Conservation (phyloP, 2,888 invertebrate species). For the Chaitophorus viminalis region DNA sequence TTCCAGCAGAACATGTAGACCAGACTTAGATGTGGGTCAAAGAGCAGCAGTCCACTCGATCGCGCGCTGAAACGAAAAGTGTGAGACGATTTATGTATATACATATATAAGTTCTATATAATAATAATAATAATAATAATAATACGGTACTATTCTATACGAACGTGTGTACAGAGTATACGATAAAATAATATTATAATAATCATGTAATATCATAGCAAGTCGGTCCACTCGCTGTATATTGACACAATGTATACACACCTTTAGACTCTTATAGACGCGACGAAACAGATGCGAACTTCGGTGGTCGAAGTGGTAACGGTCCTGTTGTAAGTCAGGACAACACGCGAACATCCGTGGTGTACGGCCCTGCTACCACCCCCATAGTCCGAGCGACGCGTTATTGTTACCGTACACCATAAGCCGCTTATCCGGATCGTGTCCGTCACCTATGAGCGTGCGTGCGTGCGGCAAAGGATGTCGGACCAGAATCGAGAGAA, state of each 20-base stretch:
- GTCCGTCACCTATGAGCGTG: too few species aligned
- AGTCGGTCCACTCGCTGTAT: background rate
- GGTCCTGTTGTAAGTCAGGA: background rate
- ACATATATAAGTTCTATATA: too few species aligned
- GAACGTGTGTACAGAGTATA: too few species aligned
- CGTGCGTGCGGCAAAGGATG: constrained; percentile 34
- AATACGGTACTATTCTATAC: too few species aligned
- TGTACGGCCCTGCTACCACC: background rate
- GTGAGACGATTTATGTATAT: background rate
- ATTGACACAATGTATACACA: too few species aligned
- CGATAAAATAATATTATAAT: too few species aligned
- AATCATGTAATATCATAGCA: too few species aligned
- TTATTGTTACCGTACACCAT: background rate
- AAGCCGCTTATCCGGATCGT: constrained; percentile 15
- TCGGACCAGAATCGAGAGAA: constrained; percentile 26
- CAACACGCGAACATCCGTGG: background rate
- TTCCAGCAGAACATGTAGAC: constrained; percentile 55
- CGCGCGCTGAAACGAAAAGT: constrained; percentile 17
- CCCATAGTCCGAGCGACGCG: background rate
- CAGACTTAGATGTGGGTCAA: constrained; percentile 56
- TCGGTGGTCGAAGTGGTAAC: background rate
- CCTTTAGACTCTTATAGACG: background rate
- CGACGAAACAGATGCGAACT: background rate
- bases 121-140: too few species aligned
- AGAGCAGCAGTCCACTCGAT: constrained; percentile 45